Evolutionary conservation across 2,113 vertebrate species (phyloP), one percentile per base, ranked within the genome.

Genomic region (Mellivora capensis): DNA sequence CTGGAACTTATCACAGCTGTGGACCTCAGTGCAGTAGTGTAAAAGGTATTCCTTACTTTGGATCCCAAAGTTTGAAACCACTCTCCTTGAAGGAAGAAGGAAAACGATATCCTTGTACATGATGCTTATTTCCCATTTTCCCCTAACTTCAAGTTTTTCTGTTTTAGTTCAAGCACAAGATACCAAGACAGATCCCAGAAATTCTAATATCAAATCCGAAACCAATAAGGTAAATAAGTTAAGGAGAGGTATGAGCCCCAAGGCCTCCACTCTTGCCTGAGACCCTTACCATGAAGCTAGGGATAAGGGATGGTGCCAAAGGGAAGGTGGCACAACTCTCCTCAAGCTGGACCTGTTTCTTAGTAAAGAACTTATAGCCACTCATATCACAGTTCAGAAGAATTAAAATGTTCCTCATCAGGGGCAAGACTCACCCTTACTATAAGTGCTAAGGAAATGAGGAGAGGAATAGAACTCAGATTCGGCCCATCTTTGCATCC

Each of bases 181-280:
- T 93, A 91, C 21, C 90, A 81, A 96, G 81, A 92, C 67, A 90
- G 67, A 86, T 95, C 18, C n/a, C 79, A 84, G 37, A 94, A 74
- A 85, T 34, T 39, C 42, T 94, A 67, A 93, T 69, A 86, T 29
- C 52, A 52, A 94, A 85, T 49, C 86, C 29, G 95, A 72, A 96
- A 72, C 9, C 27, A 61, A 29, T 54, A 59, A 83, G 34, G 15
- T 29, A 82, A 81, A 80, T 57, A 49, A 87, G 18, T 2, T 21
- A 44, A 85, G 20, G 86, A 37, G 64, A 10, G 13, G 64, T 11
- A 64, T 84, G 37, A 80, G 37, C 42, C 54, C 77, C 85, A 62
- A 79, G 15, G 29, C 2, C 23, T 3, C 31, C 59, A 44, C 27
- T 67, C 44, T 25, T 9, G 27, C 54, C 34, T 6, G 11, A 49